Evolutionary conservation across 2,888 invertebrate species (phyloP).

Genomic region (Napeogenes sylphis): DNA sequence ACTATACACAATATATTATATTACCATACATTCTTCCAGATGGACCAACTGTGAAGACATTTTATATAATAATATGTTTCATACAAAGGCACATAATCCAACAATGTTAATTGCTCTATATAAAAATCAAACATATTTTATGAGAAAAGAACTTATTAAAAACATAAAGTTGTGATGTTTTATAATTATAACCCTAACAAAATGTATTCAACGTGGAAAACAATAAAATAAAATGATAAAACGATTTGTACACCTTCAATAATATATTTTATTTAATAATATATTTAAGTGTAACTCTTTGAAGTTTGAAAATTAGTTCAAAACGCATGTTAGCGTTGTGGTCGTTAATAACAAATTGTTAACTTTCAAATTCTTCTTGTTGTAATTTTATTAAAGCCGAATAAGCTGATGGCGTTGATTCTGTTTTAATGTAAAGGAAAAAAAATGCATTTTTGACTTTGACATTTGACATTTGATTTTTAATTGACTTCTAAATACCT

Average conservation of each 20-base stretch:
- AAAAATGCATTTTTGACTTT: too few relatives aligned
- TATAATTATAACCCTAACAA: too few relatives aligned
- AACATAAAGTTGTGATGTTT: not conserved
- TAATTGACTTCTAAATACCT: slow-evolving; percentile 3
- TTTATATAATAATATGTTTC: not conserved
- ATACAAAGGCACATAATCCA: slow-evolving; percentile 2
- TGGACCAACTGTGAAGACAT: not conserved
- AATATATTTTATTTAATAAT: not conserved
- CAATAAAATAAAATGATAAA: slow-evolving; percentile 1
- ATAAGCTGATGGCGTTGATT: not conserved
- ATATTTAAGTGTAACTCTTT: not conserved
- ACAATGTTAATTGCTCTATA: slow-evolving; percentile 3
- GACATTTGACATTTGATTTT: not conserved
- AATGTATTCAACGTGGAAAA: too few relatives aligned
- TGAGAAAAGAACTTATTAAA: not conserved
- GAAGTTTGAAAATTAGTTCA: too few relatives aligned
- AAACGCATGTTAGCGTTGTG: too few relatives aligned
- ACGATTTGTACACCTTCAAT: not conserved
- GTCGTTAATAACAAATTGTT: too few relatives aligned
- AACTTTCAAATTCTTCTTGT: too few relatives aligned
- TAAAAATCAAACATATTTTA: not conserved
- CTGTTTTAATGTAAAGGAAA: too few relatives aligned
- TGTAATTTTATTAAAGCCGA: not conserved
- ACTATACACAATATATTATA: slow-evolving; percentile 12
- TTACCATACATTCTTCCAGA: slow-evolving; percentile 1